Evolutionary conservation across 2,888 invertebrate genomes (phyloP), one percentile per base, ranked within the genome.

Genomic region (Heteromurus nitidus): DNA sequence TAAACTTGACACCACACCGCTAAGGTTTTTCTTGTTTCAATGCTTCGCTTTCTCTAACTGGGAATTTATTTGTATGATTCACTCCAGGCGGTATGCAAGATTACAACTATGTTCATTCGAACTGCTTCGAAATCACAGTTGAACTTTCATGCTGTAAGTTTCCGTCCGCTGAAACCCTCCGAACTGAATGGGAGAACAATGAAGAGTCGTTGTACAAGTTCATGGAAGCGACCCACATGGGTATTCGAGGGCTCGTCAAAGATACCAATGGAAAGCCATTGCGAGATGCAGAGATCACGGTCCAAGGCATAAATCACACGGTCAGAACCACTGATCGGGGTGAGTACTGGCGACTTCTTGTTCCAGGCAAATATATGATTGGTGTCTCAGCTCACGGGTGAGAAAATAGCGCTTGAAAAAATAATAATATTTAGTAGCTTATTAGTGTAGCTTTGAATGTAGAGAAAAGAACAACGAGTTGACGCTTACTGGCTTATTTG

Each of bases 81-180:
- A 36, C 36, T 47, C 2, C 24, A 92, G 95, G 97, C 88, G 99
- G 99, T 55, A 99, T 99, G 99, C 96, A 96, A 90, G 99, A 99
- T 90, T 99, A 96, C 91, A 99, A 99, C 91, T 99, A 99, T 89
- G 92, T 95, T 2, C 93, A 95, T 88, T 96, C 96, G 1, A 99
- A 98, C 90, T 96, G 97, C 89, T 96, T 97, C 89, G 99, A 99
- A 89, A 93, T 99, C 77, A 99, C 99, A 0, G 93, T 99, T 88
- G 99, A 99, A 89, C 90, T 99, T 88, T 96, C 96, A 55, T 99
- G 99, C 90, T 95, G 95, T 90, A 99, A 99, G 90, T 99, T 93
- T 89, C 99, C 99, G 0, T 83, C 88, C 0, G 93, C 94, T 0
- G 89, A 89, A 0, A 91, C 92, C n/a, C 89, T 99, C 88, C 91